Evolutionary conservation across 2,113 vertebrate genomes (phyloP).

Genomic region (Platichthys stellatus): DNA sequence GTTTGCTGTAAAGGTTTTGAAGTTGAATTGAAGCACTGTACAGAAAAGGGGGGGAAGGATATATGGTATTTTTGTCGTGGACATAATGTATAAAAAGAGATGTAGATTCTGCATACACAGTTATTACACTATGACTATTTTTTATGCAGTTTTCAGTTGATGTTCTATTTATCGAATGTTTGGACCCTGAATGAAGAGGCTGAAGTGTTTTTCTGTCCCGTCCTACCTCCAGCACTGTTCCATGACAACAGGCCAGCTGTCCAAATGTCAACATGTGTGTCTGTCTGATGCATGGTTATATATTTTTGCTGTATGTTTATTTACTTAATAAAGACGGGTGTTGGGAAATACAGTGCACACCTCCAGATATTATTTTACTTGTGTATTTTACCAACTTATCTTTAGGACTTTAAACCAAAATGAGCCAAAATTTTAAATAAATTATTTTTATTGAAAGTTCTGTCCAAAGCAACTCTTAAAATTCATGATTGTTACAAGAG

Average conservation of each 20-base stretch:
- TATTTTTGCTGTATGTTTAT: slow-evolving; percentile 80
- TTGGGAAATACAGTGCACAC: slow-evolving; percentile 38
- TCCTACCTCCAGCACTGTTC: slow-evolving; percentile 77
- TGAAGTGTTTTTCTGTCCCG: slow-evolving; percentile 68
- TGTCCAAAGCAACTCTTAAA: neutral
- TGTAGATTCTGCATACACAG: slow-evolving; percentile 37
- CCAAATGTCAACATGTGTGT: slow-evolving; percentile 66
- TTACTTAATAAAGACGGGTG: slow-evolving; percentile 80
- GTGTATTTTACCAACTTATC: no score
- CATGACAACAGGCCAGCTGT: slow-evolving; percentile 69
- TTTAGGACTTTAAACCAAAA: neutral
- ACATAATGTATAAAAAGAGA: slow-evolving; percentile 53
- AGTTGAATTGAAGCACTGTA: slow-evolving; percentile 22
- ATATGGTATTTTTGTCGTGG: slow-evolving; percentile 58
- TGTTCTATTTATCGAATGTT: slow-evolving; percentile 67
- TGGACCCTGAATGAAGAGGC: slow-evolving; percentile 60
- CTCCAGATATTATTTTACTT: neutral
- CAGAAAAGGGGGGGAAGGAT: slow-evolving; percentile 6
- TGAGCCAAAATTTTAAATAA: no score
- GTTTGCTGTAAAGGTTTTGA: neutral
- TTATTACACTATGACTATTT: slow-evolving; percentile 57
- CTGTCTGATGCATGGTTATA: slow-evolving; percentile 81
- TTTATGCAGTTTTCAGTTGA: slow-evolving; percentile 61
- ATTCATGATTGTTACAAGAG: neutral
- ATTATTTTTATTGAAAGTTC: neutral